Conservation (phyloP, 2,113 vertebrate genomes). For the Aegotheles bennettii region DNA sequence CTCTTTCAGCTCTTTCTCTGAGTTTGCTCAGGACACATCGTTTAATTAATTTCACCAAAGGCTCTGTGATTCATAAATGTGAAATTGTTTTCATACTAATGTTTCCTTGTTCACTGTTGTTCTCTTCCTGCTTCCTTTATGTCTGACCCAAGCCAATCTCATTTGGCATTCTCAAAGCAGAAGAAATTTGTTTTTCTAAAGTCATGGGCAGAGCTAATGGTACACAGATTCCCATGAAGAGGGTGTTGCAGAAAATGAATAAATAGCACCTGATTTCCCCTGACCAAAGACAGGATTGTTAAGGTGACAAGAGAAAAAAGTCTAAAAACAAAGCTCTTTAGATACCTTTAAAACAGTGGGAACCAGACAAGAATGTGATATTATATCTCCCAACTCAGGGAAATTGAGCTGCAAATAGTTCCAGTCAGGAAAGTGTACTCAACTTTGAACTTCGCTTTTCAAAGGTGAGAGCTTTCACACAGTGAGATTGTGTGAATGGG, state of each 20-base stretch:
- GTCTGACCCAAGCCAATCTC: background rate
- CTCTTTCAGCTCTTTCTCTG: background rate
- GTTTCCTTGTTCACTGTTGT: conserved; percentile 43
- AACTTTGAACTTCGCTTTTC: conserved; percentile 30
- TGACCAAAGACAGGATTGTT: background rate
- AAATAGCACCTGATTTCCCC: conserved; percentile 37
- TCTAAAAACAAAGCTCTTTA: background rate
- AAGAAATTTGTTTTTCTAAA: conserved; percentile 41
- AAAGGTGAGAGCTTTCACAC: background rate
- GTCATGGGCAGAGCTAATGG: background rate
- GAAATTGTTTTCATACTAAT: conserved; percentile 26
- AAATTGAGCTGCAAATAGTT: background rate
- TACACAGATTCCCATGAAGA: conserved; percentile 27
- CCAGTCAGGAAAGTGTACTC: background rate
- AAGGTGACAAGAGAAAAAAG: background rate
- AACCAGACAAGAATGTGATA: background rate
- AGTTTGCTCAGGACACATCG: background rate
- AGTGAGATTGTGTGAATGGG: background rate
- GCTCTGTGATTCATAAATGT: background rate
- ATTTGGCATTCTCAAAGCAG: background rate
- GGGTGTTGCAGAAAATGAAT: background rate
- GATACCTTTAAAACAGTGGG: background rate
- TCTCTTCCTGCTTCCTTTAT: conserved; percentile 56
- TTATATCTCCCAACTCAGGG: background rate
- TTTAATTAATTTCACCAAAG: conserved; percentile 39